A percentile compares a stretch with the other conserved stretches of the same genome.
Conservation (phyloP, 1,140 invertebrate species). For the Trachymyrmex septentrionalis region DNA sequence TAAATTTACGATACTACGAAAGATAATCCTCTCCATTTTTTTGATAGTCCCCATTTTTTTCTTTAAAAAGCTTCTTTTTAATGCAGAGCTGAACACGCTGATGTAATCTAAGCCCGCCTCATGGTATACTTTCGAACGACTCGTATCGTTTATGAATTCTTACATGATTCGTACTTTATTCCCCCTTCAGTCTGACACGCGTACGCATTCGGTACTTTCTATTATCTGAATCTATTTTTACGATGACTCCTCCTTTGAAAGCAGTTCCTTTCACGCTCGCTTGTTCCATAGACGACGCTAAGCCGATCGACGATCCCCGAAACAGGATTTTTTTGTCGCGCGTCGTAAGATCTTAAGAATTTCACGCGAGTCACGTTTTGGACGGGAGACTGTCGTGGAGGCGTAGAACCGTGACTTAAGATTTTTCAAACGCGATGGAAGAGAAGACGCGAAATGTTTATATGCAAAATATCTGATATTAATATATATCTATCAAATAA, state of each 20-base stretch:
- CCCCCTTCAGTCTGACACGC: slow-evolving; percentile 63
- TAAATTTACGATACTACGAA: background rate
- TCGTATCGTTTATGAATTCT: slow-evolving; percentile 54
- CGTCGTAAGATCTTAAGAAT: slow-evolving; percentile 75
- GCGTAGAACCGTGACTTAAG: slow-evolving; percentile 69
- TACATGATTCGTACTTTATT: slow-evolving; percentile 62
- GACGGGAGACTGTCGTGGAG: slow-evolving; percentile 62
- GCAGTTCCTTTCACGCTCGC: slow-evolving; percentile 71
- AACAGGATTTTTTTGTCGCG: slow-evolving; percentile 75
- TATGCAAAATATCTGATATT: slow-evolving; percentile 13
- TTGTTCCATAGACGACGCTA: slow-evolving; percentile 76
- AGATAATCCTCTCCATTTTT: background rate
- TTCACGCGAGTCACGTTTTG: slow-evolving; percentile 79
- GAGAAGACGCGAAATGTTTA: slow-evolving; percentile 54
- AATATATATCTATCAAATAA: background rate
- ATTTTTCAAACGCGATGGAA: slow-evolving; percentile 66
- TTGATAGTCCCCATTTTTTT: background rate
- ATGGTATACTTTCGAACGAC: slow-evolving; percentile 42
- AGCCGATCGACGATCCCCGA: slow-evolving; percentile 78
- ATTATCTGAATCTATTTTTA: slow-evolving; percentile 77
- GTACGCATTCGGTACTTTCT: slow-evolving; percentile 72
- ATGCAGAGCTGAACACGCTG: background rate
- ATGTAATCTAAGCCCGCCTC: slow-evolving; percentile 21
- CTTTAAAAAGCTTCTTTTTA: background rate
- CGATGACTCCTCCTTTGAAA: slow-evolving; percentile 75